A percentile compares a stretch with the other conserved stretches of the same genome.
phyloP scores from a whole-genome alignment of 2,888 invertebrate species.

The Calameuta idolon region DNA sequence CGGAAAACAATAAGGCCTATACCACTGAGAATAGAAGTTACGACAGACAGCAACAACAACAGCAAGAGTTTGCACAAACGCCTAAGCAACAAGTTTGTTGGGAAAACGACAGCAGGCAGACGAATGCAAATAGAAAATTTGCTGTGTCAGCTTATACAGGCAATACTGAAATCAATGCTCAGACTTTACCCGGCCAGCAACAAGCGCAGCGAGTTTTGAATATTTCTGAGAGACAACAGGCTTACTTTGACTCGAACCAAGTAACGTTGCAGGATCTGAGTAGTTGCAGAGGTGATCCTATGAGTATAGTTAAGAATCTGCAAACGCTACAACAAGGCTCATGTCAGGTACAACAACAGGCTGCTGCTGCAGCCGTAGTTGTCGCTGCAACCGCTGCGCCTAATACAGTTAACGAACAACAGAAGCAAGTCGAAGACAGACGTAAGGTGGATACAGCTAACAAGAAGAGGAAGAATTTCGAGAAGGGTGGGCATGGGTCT shows the following conservation, averaged over 20 bases:
- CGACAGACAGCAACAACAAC: slow-evolving; percentile 59
- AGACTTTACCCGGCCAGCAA: slow-evolving; percentile 65
- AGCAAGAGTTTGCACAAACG: slow-evolving; percentile 67
- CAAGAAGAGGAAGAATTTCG: slow-evolving; percentile 74
- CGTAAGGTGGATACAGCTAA: slow-evolving; percentile 58
- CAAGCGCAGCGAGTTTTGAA: slow-evolving; percentile 68
- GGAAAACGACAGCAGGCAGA: slow-evolving; percentile 57
- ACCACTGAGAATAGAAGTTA: slow-evolving; percentile 52
- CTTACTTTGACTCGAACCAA: slow-evolving; percentile 76
- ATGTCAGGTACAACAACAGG: slow-evolving; percentile 72
- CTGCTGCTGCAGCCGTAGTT: slow-evolving; percentile 50
- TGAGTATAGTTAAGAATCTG: slow-evolving; percentile 81
- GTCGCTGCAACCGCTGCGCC: slow-evolving; percentile 45
- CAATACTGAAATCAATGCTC: slow-evolving; percentile 69
- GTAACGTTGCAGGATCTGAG: slow-evolving; percentile 78
- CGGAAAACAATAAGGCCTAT: slow-evolving; percentile 68
- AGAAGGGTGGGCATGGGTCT: slow-evolving; percentile 68
- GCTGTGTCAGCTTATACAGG: slow-evolving; percentile 44
- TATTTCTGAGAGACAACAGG: slow-evolving; percentile 71
- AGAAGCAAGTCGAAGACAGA: slow-evolving; percentile 63
- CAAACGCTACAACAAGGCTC: slow-evolving; percentile 71
- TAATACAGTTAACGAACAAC: slow-evolving; percentile 45
- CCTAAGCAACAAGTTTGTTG: slow-evolving; percentile 65
- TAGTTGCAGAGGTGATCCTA: slow-evolving; percentile 80
- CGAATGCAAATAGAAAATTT: slow-evolving; percentile 49